These are phyloP conservation scores for Pinctada fucata DNA, from an alignment of 2,888 invertebrate species.

Conservation along the genomic window DNA sequence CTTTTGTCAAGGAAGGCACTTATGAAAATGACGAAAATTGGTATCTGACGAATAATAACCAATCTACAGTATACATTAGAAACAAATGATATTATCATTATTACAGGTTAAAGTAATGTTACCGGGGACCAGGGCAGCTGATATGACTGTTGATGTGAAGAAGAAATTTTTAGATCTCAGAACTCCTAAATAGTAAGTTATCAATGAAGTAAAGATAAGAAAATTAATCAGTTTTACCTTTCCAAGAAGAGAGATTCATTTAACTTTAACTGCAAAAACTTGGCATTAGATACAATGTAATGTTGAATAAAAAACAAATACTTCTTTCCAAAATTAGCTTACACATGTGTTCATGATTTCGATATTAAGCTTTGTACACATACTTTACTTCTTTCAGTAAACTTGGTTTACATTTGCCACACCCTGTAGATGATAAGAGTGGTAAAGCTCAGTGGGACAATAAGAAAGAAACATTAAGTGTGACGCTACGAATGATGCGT, in stretches of 20 bases:
- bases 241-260: background rate
- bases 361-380: no score
- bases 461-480: constrained; percentile 82
- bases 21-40: no score
- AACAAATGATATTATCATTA: no score
- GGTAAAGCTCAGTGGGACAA: constrained; percentile 89
- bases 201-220: no score
- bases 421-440: constrained; percentile 87
- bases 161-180: constrained; percentile 80
- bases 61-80: no score
- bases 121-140: constrained; percentile 86
- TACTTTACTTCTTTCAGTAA: constrained; percentile 66
- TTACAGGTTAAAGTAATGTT: constrained; percentile 81
- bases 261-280: background rate
- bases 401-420: constrained; percentile 87
- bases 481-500: constrained; percentile 86
- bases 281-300: background rate
- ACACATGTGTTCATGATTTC: no score
- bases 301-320: no score
- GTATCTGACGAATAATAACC: no score
- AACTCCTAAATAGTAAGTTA: constrained; percentile 75
- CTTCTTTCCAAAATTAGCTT: background rate
- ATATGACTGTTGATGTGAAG: constrained; percentile 84
- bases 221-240: no score
- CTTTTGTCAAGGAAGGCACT: no score